These are phyloP conservation scores for Zaprionus inermis DNA, from an alignment of 1,140 invertebrate species.

Conservation along the genomic window DNA sequence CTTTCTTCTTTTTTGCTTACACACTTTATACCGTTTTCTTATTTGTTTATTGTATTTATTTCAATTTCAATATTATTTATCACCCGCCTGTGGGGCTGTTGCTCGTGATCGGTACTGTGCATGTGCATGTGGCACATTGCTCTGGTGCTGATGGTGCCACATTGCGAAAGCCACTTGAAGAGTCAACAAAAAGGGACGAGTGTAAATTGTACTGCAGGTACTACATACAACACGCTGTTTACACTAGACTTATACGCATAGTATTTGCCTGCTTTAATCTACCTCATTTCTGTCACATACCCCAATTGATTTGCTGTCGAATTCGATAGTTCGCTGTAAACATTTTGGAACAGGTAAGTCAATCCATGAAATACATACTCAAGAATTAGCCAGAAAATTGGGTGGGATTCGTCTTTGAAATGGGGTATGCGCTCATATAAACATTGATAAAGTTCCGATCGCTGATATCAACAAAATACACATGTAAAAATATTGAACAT, in stretches of 20 bases:
- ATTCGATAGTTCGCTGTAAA: slow-evolving; percentile 17
- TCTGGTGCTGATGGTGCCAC: slow-evolving; percentile 36
- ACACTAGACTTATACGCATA: slow-evolving; percentile 34
- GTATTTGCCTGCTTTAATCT: slow-evolving; percentile 8
- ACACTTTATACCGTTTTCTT: slow-evolving; percentile 3
- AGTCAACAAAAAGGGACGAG: slow-evolving; percentile 12
- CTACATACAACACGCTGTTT: slow-evolving; percentile 45
- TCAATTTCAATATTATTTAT: slow-evolving; percentile 81
- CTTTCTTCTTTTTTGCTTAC: slow-evolving; percentile 19
- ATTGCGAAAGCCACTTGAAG: slow-evolving; percentile 57
- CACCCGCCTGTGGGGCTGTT: slow-evolving; percentile 18
- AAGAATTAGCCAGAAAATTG: background rate
- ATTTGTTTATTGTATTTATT: slow-evolving; percentile 79
- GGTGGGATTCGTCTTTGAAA: background rate
- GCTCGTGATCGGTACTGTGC: no score
- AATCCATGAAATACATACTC: slow-evolving; percentile 20
- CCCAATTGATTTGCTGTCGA: background rate
- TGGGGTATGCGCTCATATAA: slow-evolving; percentile 11
- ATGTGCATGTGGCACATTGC: slow-evolving; percentile 12
- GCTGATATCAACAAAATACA: background rate
- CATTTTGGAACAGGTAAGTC: slow-evolving; percentile 29
- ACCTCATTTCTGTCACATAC: background rate
- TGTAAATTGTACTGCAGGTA: slow-evolving; percentile 35
- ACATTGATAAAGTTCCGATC: background rate
- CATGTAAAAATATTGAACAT: background rate